Percentiles rank a stretch among this genome's conserved stretches.
Conservation (phyloP, 2,113 vertebrate species). For the Peromyscus leucopus region DNA sequence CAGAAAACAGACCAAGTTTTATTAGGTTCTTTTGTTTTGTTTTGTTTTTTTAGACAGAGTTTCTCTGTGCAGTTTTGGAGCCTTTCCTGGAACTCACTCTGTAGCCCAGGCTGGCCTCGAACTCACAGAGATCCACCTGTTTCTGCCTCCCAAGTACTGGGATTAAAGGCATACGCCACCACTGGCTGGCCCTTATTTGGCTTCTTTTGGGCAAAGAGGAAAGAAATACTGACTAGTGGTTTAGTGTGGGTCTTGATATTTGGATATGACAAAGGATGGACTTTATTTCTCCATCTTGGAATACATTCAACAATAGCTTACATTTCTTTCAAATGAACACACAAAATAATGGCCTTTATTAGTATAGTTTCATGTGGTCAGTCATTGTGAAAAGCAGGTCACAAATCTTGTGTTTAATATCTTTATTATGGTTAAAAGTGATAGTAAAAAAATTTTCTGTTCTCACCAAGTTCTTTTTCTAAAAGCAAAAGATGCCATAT, state of each 20-base stretch:
- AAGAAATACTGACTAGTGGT: not conserved
- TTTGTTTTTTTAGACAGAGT: no score
- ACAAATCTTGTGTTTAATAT: not conserved
- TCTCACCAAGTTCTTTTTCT: not conserved
- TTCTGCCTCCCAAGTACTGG: no score
- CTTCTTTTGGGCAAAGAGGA: not conserved
- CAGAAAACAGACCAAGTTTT: conserved; percentile 4
- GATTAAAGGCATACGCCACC: no score
- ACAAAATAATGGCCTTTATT: not conserved
- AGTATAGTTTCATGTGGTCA: not conserved
- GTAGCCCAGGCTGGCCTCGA: no score
- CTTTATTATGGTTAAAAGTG: not conserved
- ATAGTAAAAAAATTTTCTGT: not conserved
- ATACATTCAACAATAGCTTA: not conserved
- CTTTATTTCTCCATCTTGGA: not conserved
- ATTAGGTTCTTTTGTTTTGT: not conserved
- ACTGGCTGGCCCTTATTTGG: no score
- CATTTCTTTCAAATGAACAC: not conserved
- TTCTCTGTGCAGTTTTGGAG: no score
- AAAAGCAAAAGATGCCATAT: not conserved
- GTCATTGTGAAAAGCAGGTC: not conserved
- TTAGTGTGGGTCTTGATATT: not conserved
- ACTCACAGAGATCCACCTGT: no score
- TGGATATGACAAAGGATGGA: not conserved
- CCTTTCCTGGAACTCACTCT: no score